Conservation (phyloP, 2,113 vertebrate genomes). For the Mustela lutreola region DNA sequence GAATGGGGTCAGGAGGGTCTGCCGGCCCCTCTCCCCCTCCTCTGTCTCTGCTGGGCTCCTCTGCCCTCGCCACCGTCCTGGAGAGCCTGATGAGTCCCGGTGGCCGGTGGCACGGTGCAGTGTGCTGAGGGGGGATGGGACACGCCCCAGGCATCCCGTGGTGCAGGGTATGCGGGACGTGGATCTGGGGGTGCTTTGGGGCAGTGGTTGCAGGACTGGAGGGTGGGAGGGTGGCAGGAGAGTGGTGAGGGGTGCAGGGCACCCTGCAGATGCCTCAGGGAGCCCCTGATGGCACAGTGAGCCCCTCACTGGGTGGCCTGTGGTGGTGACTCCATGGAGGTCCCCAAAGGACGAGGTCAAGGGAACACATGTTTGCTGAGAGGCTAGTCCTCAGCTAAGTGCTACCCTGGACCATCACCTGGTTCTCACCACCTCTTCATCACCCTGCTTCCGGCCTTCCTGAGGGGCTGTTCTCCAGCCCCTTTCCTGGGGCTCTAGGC, state of each 20-base stretch:
- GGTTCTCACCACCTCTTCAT: no score
- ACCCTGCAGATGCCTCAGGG: not conserved
- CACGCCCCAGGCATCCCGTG: accelerated
- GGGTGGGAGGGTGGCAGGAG: not conserved
- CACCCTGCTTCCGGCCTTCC: not conserved
- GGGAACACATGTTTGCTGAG: not conserved
- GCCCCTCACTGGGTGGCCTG: not conserved
- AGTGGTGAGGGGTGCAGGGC: not conserved
- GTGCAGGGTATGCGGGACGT: accelerated
- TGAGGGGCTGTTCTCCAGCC: no score
- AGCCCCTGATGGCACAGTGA: not conserved
- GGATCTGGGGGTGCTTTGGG: not conserved
- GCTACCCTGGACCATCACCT: not conserved
- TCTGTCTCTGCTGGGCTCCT: not conserved
- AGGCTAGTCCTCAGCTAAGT: no score
- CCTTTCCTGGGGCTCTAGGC: not conserved
- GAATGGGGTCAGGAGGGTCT: conserved; percentile 81
- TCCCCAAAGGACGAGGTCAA: not conserved
- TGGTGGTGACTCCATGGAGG: not conserved
- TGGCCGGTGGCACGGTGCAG: accelerated
- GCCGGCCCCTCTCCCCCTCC: not conserved
- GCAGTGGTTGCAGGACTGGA: not conserved
- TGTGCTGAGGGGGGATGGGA: accelerated
- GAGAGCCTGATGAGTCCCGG: not conserved
- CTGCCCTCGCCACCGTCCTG: not conserved